These are phyloP conservation scores for Prunella strophiata DNA, from an alignment of 2,797 vertebrate species.

Conservation along the genomic window DNA sequence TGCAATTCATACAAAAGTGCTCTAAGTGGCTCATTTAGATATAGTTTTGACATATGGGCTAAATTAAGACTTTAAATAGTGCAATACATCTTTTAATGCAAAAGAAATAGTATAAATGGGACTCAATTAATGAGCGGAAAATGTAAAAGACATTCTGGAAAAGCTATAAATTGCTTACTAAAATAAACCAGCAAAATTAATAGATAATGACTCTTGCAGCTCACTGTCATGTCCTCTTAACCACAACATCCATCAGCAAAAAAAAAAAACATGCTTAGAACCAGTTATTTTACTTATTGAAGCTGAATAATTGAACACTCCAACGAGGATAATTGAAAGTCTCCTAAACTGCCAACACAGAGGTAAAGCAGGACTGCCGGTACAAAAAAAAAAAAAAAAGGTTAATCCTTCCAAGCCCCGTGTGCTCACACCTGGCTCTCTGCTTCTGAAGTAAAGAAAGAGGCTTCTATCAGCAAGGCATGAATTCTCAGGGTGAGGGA, in stretches of 20 bases:
- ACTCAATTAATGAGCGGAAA: constrained; percentile 58
- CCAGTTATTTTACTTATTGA: constrained; percentile 22
- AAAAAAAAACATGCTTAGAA: neutral
- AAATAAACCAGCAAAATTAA: constrained; percentile 65
- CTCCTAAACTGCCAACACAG: neutral
- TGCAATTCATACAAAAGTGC: constrained; percentile 29
- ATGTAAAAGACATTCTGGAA: constrained; percentile 54
- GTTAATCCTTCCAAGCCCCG: neutral
- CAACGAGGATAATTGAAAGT: neutral
- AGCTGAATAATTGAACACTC: neutral
- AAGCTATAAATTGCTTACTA: constrained; percentile 61
- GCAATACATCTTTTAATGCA: constrained; percentile 64
- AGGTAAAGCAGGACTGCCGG: neutral
- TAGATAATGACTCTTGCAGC: constrained; percentile 46
- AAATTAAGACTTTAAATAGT: constrained; percentile 66
- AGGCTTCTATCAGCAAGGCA: neutral
- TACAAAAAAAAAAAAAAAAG: neutral
- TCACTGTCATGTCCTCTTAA: constrained; percentile 61
- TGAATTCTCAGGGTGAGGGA: neutral
- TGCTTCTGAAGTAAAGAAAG: neutral
- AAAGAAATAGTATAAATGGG: constrained; percentile 53
- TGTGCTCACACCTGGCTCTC: neutral
- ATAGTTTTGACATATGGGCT: constrained; percentile 48
- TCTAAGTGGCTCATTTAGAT: constrained; percentile 38
- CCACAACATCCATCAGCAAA: constrained; percentile 42